These are phyloP conservation scores for Nothocercus nigrocapillus DNA, from an alignment of 2,113 vertebrate genomes.

Conservation along the genomic window DNA sequence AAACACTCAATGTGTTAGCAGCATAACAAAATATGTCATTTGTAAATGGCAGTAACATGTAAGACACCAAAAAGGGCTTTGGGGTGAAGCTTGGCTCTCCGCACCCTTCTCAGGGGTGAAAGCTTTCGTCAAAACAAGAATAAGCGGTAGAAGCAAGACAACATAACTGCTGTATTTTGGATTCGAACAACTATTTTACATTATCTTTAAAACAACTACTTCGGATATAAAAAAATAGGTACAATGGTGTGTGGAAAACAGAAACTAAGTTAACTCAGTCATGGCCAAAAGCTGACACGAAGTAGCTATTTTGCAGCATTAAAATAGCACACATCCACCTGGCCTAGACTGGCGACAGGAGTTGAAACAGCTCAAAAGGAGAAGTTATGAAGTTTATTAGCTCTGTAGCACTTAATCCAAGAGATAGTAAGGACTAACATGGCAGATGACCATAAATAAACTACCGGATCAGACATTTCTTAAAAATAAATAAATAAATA, in stretches of 20 bases:
- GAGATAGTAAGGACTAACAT: conserved; percentile 40
- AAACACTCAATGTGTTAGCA: neutral
- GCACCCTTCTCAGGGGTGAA: neutral
- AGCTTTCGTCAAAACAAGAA: neutral
- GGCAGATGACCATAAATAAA: conserved; percentile 41
- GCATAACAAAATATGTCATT: neutral
- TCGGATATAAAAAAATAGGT: neutral
- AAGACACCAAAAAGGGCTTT: neutral
- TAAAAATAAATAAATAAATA: conserved; percentile 10
- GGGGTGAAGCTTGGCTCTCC: neutral
- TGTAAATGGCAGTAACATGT: neutral
- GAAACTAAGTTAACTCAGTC: neutral
- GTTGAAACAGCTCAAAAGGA: conserved; percentile 26
- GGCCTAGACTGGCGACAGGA: conserved; percentile 23
- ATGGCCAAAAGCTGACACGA: neutral
- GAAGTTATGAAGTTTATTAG: conserved; percentile 51
- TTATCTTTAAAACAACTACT: neutral
- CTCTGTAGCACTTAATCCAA: conserved; percentile 60
- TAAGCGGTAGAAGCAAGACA: neutral
- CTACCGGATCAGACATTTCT: conserved; percentile 46
- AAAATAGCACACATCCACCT: neutral
- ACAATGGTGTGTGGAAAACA: neutral
- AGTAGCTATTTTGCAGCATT: conserved; percentile 38
- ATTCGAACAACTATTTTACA: neutral
- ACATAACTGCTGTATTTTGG: neutral